Evolutionary conservation across 2,888 invertebrate species (phyloP).

Genomic region (Xestia ashworthii): DNA sequence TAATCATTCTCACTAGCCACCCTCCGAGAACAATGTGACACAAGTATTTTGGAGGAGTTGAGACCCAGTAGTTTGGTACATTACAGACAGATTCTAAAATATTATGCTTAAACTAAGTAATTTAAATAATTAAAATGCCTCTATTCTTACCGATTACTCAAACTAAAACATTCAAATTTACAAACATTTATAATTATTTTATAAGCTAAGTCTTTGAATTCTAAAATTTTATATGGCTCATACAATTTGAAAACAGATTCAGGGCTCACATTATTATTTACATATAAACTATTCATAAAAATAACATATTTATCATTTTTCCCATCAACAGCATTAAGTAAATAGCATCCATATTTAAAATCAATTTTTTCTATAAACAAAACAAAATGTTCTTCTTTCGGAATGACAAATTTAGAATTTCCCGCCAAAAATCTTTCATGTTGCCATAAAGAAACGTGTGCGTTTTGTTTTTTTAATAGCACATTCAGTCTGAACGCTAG

Average conservation of each 20-base stretch:
- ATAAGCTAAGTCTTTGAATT: constrained; percentile 63
- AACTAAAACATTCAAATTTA: constrained; percentile 80
- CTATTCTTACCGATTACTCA: constrained; percentile 38
- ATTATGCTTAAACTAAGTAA: not conserved
- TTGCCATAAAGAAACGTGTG: constrained; percentile 87
- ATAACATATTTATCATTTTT: constrained; percentile 74
- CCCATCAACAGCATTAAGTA: constrained; percentile 75
- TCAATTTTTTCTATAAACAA: constrained; percentile 77
- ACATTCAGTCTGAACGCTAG: constrained; percentile 83
- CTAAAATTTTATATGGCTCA: constrained; percentile 78
- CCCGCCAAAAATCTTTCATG: constrained; percentile 88
- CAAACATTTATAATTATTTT: constrained; percentile 82
- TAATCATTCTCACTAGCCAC: too few species aligned
- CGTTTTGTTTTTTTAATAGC: constrained; percentile 86
- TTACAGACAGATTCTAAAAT: not conserved
- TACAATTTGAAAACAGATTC: constrained; percentile 80
- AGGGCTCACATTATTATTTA: constrained; percentile 70
- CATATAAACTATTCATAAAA: constrained; percentile 78
- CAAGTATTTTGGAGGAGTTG: too few species aligned
- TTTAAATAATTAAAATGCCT: not conserved
- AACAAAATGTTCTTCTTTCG: constrained; percentile 76
- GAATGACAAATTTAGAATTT: constrained; percentile 83
- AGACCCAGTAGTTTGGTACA: not conserved
- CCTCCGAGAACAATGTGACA: too few species aligned
- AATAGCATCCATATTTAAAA: constrained; percentile 80